phyloP scores from a whole-genome alignment of 2,888 invertebrate genomes.

The Lordiphosa fenestrarum region DNA sequence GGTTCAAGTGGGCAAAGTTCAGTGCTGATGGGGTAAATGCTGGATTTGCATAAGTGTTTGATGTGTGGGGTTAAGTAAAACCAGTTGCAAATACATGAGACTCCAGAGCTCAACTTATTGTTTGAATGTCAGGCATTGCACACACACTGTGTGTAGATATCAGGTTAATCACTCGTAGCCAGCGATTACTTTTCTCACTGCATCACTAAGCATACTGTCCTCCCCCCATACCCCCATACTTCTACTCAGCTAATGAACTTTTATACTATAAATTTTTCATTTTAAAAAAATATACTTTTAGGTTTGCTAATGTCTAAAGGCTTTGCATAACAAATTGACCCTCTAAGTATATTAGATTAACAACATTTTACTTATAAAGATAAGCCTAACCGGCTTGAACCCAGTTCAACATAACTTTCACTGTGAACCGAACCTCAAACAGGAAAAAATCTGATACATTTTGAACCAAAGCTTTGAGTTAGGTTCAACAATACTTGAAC shows the following conservation, averaged over 20 bases:
- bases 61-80: slow-evolving; percentile 9
- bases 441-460: too few relatives aligned
- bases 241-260: slow-evolving; percentile 1
- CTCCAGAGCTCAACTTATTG: slow-evolving; percentile 7
- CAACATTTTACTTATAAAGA: too few relatives aligned
- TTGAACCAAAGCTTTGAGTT: too few relatives aligned
- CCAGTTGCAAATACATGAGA: slow-evolving; percentile 20
- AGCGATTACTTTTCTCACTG: too few relatives aligned
- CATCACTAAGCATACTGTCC: too few relatives aligned
- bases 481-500: too few relatives aligned
- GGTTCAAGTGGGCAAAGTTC: slow-evolving; percentile 50
- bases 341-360: not conserved
- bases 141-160: too few relatives aligned
- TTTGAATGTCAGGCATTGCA: too few relatives aligned
- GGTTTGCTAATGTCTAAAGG: slow-evolving; percentile 38
- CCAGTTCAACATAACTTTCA: too few relatives aligned
- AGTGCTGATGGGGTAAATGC: not conserved
- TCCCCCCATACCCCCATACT: not conserved
- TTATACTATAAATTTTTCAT: slow-evolving; percentile 6
- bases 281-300: slow-evolving; percentile 9
- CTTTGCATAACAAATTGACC: slow-evolving; percentile 27
- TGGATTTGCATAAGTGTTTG: slow-evolving; percentile 14
- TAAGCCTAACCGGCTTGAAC: too few relatives aligned
- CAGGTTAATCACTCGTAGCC: too few relatives aligned
- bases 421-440: too few relatives aligned